These are phyloP conservation scores for Ericerus pela DNA, from an alignment of 1,140 invertebrate genomes.

Conservation along the genomic window DNA sequence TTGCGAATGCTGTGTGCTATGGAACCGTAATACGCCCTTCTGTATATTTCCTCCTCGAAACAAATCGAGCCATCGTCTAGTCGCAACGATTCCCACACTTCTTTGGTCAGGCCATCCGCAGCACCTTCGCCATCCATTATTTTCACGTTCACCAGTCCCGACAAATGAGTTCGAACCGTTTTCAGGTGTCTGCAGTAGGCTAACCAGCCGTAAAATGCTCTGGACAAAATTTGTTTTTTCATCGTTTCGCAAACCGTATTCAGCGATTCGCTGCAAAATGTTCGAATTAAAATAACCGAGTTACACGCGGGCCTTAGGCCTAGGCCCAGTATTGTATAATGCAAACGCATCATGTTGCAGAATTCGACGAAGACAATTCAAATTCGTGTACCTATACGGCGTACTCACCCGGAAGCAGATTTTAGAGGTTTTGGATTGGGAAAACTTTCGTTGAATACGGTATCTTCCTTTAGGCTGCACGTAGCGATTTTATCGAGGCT, in stretches of 20 bases:
- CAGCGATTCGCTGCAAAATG: conserved; percentile 34
- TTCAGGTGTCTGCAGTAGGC: conserved; percentile 83
- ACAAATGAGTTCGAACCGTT: conserved; percentile 79
- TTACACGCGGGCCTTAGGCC: not conserved
- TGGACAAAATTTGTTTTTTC: conserved; percentile 82
- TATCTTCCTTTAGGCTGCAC: not conserved
- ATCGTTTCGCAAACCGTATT: conserved; percentile 80
- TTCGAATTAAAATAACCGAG: conserved; percentile 7
- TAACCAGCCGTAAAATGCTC: conserved; percentile 92
- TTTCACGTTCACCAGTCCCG: conserved; percentile 62
- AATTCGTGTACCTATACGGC: too few relatives aligned
- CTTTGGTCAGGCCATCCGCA: conserved; percentile 46
- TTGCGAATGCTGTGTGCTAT: conserved; percentile 60
- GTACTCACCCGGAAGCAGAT: not conserved
- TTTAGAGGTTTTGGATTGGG: not conserved
- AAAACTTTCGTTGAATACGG: not conserved
- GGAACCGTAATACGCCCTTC: conserved; percentile 74
- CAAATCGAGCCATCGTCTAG: conserved; percentile 34
- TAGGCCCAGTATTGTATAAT: not conserved
- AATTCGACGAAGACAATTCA: too few relatives aligned
- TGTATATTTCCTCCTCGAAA: conserved; percentile 49
- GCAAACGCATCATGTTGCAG: too few relatives aligned
- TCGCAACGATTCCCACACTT: conserved; percentile 48
- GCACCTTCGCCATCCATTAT: conserved; percentile 36
- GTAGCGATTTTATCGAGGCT: conserved; percentile 13